Evolutionary conservation across 2,113 vertebrate species (phyloP).

Genomic region (Gobius niger): DNA sequence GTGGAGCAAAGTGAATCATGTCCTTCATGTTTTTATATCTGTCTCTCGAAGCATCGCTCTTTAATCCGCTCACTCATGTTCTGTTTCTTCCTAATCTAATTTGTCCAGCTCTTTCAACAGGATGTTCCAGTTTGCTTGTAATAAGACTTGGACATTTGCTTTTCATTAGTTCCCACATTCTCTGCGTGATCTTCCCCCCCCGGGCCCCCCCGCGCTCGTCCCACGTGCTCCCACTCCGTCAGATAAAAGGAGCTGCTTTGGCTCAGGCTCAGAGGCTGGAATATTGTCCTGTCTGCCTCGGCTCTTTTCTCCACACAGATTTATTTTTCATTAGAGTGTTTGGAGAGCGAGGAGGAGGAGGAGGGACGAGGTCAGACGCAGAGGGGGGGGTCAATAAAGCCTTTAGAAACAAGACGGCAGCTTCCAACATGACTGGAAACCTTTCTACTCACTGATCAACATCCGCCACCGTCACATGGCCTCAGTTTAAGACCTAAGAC

Average conservation of each 20-base stretch:
- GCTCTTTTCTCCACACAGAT: constrained; percentile 47
- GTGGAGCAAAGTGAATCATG: too few species aligned
- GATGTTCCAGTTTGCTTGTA: neutral
- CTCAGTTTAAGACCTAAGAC: too few species aligned
- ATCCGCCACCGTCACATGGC: too few species aligned
- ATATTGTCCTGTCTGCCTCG: constrained; percentile 61
- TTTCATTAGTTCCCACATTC: neutral
- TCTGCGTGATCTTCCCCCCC: neutral
- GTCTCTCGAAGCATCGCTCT: too few species aligned
- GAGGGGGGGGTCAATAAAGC: constrained; percentile 20
- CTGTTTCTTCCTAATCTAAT: neutral
- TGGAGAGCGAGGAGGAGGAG: constrained; percentile 30
- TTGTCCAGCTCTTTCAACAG: neutral
- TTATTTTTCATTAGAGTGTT: constrained; percentile 68
- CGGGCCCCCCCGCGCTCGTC: too few species aligned
- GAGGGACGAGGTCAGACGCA: too few species aligned
- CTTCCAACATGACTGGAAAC: too few species aligned
- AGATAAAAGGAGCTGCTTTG: constrained; percentile 26
- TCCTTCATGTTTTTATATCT: too few species aligned
- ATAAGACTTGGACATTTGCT: neutral
- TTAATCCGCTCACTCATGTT: too few species aligned
- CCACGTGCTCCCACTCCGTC: too few species aligned
- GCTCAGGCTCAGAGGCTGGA: constrained; percentile 11
- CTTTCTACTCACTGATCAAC: constrained; percentile 6
- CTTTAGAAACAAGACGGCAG: too few species aligned